Conservation (phyloP, 2,797 vertebrate genomes). For the Parotocinclus haroldoi region DNA sequence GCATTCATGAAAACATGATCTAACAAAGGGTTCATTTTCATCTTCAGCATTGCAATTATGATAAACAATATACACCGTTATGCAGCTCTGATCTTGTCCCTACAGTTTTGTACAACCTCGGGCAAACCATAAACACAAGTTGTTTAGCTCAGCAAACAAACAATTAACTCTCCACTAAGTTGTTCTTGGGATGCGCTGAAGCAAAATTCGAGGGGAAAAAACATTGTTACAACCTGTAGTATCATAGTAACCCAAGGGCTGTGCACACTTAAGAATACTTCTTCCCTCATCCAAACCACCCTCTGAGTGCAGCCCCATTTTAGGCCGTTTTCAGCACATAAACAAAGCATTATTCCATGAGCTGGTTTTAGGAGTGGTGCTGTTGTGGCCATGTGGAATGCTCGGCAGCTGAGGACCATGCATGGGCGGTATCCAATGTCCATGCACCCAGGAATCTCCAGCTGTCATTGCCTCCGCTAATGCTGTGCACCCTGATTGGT, state of each 20-base stretch:
- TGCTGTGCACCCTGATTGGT: constrained; percentile 10
- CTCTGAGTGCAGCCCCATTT: constrained; percentile 37
- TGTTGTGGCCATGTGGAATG: constrained; percentile 40
- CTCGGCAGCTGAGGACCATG: constrained; percentile 45
- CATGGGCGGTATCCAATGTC: constrained; percentile 41
- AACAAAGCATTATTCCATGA: constrained; percentile 45
- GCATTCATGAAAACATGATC: too few species aligned
- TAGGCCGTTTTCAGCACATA: constrained; percentile 47
- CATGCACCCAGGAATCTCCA: constrained; percentile 41
- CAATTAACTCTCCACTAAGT: too few species aligned
- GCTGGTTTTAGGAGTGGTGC: constrained; percentile 37
- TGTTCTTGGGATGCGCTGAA: too few species aligned
- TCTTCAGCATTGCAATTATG: too few species aligned
- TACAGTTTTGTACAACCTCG: background rate
- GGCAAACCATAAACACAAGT: too few species aligned
- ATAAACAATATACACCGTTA: too few species aligned
- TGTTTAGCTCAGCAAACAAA: too few species aligned
- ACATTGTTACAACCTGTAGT: background rate
- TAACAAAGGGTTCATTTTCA: too few species aligned
- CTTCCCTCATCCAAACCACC: constrained; percentile 10
- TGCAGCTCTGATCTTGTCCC: too few species aligned
- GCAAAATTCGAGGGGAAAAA: too few species aligned
- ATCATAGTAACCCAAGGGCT: constrained; percentile 4
- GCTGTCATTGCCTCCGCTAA: constrained; percentile 43
- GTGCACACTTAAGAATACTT: background rate